Conservation (phyloP, 53 echinoderm and acorn worm genomes). For the Arbacia lixula region DNA sequence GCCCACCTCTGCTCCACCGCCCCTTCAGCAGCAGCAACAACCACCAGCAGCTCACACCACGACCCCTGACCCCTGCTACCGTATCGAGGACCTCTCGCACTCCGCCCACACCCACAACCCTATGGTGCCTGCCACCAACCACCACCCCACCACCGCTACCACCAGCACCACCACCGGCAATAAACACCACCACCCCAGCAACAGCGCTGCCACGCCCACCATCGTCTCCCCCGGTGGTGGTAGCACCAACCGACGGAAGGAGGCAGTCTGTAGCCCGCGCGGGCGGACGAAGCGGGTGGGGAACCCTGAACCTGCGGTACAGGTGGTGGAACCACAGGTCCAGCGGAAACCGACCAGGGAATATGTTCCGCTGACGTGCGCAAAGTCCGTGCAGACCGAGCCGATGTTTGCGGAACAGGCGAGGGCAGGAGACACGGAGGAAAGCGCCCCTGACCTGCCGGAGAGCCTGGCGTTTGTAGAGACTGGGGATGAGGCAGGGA, state of each 20-base stretch:
- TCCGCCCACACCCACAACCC: not conserved
- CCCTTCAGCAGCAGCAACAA: slow-evolving; percentile 8
- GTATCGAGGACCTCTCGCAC: slow-evolving; percentile 36
- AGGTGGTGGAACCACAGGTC: slow-evolving; percentile 43
- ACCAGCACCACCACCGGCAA: not conserved
- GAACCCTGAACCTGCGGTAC: slow-evolving; percentile 14
- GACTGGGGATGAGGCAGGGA: not conserved
- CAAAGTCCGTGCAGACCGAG: slow-evolving; percentile 24
- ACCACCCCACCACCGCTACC: not conserved
- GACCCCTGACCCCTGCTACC: slow-evolving; percentile 16
- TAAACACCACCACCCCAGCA: not conserved
- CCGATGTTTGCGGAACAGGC: slow-evolving; percentile 15
- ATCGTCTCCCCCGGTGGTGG: not conserved
- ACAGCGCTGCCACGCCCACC: not conserved
- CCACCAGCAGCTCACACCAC: not conserved
- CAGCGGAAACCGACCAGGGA: slow-evolving; percentile 2
- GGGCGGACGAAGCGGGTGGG: not conserved
- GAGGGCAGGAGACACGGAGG: not conserved
- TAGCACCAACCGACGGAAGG: not conserved
- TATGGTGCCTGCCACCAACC: not conserved
- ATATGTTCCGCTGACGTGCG: not conserved
- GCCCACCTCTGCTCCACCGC: slow-evolving; percentile 10
- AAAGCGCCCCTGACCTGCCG: slow-evolving; percentile 8
- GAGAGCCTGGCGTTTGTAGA: slow-evolving; percentile 3
- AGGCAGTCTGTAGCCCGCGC: not conserved